Evolutionary conservation across 1,140 invertebrate genomes (phyloP).

Genomic region (Druon quercuslanigerum): DNA sequence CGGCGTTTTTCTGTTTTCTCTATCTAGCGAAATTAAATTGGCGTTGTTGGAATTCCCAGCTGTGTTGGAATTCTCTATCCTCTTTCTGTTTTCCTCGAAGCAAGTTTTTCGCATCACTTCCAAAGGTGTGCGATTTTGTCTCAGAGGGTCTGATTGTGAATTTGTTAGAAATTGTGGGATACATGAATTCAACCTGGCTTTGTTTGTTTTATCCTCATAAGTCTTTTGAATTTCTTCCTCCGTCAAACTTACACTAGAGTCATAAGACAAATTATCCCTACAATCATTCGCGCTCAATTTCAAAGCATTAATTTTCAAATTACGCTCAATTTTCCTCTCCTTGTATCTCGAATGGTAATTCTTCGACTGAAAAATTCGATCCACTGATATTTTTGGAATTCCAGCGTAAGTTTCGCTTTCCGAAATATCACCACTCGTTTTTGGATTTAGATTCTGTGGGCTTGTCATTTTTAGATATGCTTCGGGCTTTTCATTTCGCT

Average conservation of each 20-base stretch:
- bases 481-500: constrained; percentile 2
- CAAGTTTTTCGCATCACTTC: not conserved
- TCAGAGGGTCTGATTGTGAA: not conserved
- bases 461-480: not conserved
- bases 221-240: constrained; percentile 43
- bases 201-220: not conserved
- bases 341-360: constrained; percentile 6
- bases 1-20: not conserved
- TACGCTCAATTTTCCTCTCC: constrained; percentile 29
- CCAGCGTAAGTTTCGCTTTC: constrained; percentile 53
- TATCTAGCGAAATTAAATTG: not conserved
- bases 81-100: not conserved
- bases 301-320: constrained; percentile 19
- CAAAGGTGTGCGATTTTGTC: not conserved
- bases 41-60: not conserved
- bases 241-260: constrained; percentile 52
- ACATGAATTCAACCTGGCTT: not conserved
- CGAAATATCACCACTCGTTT: constrained; percentile 24
- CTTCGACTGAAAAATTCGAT: constrained; percentile 40
- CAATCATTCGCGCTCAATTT: not conserved
- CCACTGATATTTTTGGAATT: constrained; percentile 45
- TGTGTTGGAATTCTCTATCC: not conserved
- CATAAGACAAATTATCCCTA: constrained; percentile 1
- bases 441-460: not conserved
- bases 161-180: not conserved